phyloP scores from a whole-genome alignment of 2,113 vertebrate genomes.

The Lucifuga dentata region DNA sequence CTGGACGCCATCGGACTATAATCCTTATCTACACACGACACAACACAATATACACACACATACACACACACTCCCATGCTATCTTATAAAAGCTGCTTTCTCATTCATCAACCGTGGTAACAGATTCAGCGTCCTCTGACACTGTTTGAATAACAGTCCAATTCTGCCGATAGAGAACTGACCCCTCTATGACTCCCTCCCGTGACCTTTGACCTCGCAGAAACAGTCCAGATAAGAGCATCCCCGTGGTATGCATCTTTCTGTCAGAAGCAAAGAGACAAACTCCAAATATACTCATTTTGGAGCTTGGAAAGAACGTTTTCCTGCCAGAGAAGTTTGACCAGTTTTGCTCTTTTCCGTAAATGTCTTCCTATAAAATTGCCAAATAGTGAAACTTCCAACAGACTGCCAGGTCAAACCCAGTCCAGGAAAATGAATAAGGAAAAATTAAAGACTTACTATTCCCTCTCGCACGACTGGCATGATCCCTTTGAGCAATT shows the following conservation, averaged over 20 bases:
- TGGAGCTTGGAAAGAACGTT: too few species aligned
- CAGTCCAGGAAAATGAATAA: background rate
- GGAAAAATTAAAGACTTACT: background rate
- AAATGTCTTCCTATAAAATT: too few species aligned
- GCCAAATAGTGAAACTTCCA: too few species aligned
- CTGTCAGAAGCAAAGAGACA: background rate
- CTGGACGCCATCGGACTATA: slow-evolving; percentile 5
- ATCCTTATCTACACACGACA: slow-evolving; percentile 40
- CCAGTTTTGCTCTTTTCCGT: too few species aligned
- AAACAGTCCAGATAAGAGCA: slow-evolving; percentile 19
- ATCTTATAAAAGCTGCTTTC: slow-evolving; percentile 11
- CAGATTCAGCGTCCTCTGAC: slow-evolving; percentile 36
- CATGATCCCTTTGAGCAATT: background rate
- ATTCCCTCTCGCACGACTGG: background rate
- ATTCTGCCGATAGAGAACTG: background rate
- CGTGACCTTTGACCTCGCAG: slow-evolving; percentile 51
- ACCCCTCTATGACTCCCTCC: slow-evolving; percentile 16
- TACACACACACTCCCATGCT: background rate
- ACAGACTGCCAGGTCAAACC: too few species aligned
- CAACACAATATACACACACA: background rate
- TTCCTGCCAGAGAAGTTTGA: too few species aligned
- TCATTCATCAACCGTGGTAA: slow-evolving; percentile 38
- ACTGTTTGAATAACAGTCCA: slow-evolving; percentile 68
- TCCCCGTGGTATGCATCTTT: background rate
- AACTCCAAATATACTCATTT: too few species aligned